Evolutionary conservation across 2,888 invertebrate species (phyloP).

Genomic region (Rhagonycha lutea): DNA sequence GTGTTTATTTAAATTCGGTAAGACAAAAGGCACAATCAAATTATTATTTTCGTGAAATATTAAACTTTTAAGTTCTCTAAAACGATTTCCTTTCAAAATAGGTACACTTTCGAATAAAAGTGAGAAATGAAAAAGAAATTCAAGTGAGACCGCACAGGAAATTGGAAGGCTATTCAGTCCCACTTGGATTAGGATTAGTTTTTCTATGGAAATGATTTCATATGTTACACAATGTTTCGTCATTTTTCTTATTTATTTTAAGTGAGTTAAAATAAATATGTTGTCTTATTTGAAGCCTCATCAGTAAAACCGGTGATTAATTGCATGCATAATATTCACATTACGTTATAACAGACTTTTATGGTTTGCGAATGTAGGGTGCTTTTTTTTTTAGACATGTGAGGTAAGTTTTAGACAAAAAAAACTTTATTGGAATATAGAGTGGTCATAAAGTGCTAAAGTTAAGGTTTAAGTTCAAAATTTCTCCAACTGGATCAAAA

Average conservation of each 20-base stretch:
- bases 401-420: not conserved
- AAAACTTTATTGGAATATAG: not conserved
- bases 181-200: not conserved
- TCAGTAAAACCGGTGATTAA: not conserved
- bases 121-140: not conserved
- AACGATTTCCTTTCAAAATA: not conserved
- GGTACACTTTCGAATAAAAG: not conserved
- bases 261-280: not conserved
- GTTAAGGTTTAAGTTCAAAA: no score
- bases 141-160: not conserved
- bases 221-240: not conserved
- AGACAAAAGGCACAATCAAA: not conserved
- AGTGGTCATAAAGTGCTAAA: not conserved
- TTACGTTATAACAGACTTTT: not conserved
- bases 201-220: not conserved
- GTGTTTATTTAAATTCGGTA: not conserved
- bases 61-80: not conserved
- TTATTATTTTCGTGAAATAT: not conserved
- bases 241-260: not conserved
- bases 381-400: not conserved
- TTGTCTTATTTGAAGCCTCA: not conserved
- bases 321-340: not conserved
- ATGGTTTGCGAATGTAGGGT: not conserved
- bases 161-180: not conserved
- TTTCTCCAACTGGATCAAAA: no score